Evolutionary conservation across 92 coral and sea anemone species (phyloP).

Genomic region (Zoanthus sociatus): DNA sequence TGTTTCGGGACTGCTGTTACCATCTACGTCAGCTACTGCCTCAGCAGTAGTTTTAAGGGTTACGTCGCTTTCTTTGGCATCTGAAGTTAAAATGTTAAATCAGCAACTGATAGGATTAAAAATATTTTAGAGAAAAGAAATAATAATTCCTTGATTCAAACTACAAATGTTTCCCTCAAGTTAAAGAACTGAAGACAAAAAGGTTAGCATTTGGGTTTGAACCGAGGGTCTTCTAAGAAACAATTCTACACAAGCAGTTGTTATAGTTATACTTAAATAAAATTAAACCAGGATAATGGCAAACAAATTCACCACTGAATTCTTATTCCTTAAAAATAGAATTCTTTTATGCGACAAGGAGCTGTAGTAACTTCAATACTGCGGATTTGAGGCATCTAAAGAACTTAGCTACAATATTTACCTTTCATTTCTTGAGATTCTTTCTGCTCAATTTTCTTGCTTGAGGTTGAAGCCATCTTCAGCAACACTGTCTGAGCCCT

Average conservation of each 20-base stretch:
- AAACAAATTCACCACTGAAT: too few species aligned
- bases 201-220: too few species aligned
- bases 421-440: slow-evolving; percentile 60
- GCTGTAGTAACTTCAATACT: neutral
- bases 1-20: slow-evolving; percentile 40
- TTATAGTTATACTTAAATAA: too few species aligned
- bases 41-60: slow-evolving; percentile 28
- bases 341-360: too few species aligned
- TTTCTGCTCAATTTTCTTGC: slow-evolving; percentile 31
- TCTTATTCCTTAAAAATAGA: too few species aligned
- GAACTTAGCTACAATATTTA: neutral
- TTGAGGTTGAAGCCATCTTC: slow-evolving; percentile 54
- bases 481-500: slow-evolving; percentile 80
- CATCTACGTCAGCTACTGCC: slow-evolving; percentile 3
- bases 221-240: too few species aligned
- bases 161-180: neutral
- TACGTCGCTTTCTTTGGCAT: slow-evolving; percentile 7
- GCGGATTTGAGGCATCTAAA: neutral
- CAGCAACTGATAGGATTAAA: neutral
- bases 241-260: too few species aligned
- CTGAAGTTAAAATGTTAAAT: neutral
- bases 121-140: neutral
- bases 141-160: neutral
- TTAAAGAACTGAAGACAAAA: too few species aligned
- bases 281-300: too few species aligned